Conservation (phyloP, 92 coral and sea anemone genomes). For the Phenganax marumi region DNA sequence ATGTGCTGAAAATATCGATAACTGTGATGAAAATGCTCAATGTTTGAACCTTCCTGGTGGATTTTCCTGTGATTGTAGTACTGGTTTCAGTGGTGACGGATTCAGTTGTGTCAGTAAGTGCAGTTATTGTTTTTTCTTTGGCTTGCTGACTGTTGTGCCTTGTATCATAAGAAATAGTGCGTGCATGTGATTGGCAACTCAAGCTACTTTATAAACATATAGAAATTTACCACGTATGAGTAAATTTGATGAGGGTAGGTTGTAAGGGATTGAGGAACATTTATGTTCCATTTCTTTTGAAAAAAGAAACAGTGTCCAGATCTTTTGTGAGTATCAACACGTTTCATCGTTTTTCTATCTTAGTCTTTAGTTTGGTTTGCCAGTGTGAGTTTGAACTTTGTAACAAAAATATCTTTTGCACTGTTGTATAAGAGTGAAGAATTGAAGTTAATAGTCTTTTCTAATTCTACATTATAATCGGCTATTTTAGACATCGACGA, state of each 20-base stretch:
- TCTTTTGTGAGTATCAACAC: no score
- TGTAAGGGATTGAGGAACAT: no score
- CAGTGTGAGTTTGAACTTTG: no score
- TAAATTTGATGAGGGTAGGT: no score
- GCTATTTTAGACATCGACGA: constrained; percentile 29
- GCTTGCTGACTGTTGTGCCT: not conserved
- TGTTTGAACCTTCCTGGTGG: not conserved
- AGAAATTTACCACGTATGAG: no score
- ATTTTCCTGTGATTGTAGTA: not conserved
- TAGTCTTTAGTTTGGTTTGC: no score
- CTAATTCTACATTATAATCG: not conserved
- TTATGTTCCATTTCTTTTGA: no score
- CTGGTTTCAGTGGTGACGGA: not conserved
- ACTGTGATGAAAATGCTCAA: not conserved
- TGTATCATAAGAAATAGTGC: not conserved
- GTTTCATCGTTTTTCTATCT: no score
- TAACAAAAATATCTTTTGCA: not conserved
- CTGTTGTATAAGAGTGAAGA: not conserved
- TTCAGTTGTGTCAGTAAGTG: not conserved
- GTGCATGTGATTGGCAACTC: no score
- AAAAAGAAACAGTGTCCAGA: no score
- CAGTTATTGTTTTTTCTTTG: not conserved
- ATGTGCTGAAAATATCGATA: not conserved
- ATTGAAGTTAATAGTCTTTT: not conserved
- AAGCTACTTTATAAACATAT: no score